These are phyloP conservation scores for Chromoteleia sp. DNA, from an alignment of 2,888 invertebrate species.

Conservation along the genomic window DNA sequence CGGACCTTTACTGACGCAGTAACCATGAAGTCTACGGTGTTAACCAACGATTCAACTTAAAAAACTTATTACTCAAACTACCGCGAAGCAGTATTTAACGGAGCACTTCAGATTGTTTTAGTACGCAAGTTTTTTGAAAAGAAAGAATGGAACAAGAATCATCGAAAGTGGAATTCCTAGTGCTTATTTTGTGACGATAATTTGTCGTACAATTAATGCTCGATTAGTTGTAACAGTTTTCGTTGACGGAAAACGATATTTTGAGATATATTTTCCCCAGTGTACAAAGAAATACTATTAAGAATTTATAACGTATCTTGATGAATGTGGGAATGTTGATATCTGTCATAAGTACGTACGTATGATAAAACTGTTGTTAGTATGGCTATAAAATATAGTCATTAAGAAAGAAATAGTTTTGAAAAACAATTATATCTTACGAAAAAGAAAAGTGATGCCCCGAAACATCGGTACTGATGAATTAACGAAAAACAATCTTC, in stretches of 20 bases:
- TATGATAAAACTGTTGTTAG: slow-evolving; percentile 45
- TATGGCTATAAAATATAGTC: slow-evolving; percentile 31
- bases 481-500: slow-evolving; percentile 1
- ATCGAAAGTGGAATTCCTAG: slow-evolving; percentile 41
- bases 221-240: slow-evolving; percentile 45
- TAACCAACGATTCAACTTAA: slow-evolving; percentile 41
- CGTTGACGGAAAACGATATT: slow-evolving; percentile 51
- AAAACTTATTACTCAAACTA: slow-evolving; percentile 31
- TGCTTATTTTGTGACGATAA: slow-evolving; percentile 32
- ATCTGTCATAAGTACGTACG: slow-evolving; percentile 34
- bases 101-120: too few relatives aligned
- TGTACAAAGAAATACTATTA: slow-evolving; percentile 57
- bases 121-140: slow-evolving; percentile 5
- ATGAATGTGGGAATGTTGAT: slow-evolving; percentile 54
- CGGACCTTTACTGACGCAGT: slow-evolving; percentile 84
- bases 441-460: slow-evolving; percentile 12
- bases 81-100: slow-evolving; percentile 24
- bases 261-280: slow-evolving; percentile 55
- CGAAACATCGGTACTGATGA: slow-evolving; percentile 5
- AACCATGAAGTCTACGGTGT: slow-evolving; percentile 78
- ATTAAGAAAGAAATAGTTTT: slow-evolving; percentile 57
- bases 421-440: slow-evolving; percentile 10
- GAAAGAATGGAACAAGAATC: slow-evolving; percentile 3
- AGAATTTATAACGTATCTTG: slow-evolving; percentile 43
- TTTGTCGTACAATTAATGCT: slow-evolving; percentile 12